phyloP scores from a whole-genome alignment of 2,797 vertebrate genomes.

The Premnoplex brunnescens region DNA sequence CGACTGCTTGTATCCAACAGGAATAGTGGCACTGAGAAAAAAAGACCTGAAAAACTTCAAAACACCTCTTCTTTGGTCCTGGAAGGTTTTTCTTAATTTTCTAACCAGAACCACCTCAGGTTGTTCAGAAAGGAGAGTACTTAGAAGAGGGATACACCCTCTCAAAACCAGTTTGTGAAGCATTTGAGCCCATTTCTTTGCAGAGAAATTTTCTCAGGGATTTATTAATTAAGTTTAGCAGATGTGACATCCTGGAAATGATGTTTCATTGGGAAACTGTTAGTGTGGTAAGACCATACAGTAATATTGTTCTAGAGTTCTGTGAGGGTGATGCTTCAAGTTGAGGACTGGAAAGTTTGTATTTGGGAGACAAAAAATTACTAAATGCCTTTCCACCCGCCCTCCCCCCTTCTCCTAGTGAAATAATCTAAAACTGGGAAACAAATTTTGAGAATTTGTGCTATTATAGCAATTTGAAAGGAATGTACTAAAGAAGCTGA shows the following conservation, averaged over 20 bases:
- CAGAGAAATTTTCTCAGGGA: not conserved
- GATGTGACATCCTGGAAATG: not conserved
- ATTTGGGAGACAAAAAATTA: not conserved
- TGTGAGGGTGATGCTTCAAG: not conserved
- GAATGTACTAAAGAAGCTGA: not conserved
- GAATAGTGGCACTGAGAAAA: rapidly evolving
- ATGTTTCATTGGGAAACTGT: not conserved
- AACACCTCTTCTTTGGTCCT: not conserved
- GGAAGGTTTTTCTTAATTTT: not conserved
- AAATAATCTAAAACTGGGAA: not conserved
- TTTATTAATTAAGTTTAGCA: not conserved
- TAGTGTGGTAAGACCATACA: not conserved
- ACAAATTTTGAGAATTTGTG: not conserved
- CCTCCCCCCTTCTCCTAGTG: too few species aligned
- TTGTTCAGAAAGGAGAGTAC: not conserved
- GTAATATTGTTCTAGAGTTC: not conserved
- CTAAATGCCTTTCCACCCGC: not conserved
- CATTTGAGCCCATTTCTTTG: not conserved
- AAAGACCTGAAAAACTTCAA: not conserved
- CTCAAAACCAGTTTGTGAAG: not conserved
- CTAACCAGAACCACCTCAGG: not conserved
- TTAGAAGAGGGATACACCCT: not conserved
- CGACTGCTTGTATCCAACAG: not conserved
- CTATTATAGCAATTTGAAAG: not conserved
- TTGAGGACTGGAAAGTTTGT: not conserved